Conservation (phyloP, 2,888 invertebrate species). For the Microplitis deprimator region DNA sequence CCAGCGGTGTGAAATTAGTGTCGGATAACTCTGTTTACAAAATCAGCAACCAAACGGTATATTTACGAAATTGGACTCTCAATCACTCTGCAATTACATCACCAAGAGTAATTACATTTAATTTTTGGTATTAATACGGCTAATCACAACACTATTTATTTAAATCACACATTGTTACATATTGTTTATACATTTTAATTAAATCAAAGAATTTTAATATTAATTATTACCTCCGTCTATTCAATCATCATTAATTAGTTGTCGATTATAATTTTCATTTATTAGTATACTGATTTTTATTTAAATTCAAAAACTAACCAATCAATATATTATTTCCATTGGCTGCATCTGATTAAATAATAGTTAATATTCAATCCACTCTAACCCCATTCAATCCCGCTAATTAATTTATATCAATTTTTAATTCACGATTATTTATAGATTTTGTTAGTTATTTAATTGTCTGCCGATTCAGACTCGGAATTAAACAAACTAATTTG, state of each 20-base stretch:
- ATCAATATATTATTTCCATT: too few relatives aligned
- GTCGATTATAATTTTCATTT: neutral
- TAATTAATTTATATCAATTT: neutral
- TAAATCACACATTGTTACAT: neutral
- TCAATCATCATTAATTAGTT: neutral
- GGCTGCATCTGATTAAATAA: neutral
- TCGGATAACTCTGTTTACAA: conserved; percentile 44
- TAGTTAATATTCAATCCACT: neutral
- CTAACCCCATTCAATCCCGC: neutral
- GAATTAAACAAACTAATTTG: neutral
- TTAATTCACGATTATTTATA: neutral
- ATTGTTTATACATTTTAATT: neutral
- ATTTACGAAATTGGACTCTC: conserved; percentile 41
- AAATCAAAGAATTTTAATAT: neutral
- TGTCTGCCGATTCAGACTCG: neutral
- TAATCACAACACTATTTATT: neutral
- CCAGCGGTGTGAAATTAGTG: conserved; percentile 27
- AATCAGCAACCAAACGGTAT: conserved; percentile 36
- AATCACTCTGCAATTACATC: conserved; percentile 37
- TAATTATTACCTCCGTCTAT: neutral
- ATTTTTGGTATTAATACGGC: neutral
- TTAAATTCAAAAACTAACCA: too few relatives aligned
- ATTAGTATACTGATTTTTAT: neutral
- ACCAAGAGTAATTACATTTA: neutral
- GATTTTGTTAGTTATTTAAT: neutral